Conservation (phyloP, 1,140 invertebrate species). For the Danaus plexippus region DNA sequence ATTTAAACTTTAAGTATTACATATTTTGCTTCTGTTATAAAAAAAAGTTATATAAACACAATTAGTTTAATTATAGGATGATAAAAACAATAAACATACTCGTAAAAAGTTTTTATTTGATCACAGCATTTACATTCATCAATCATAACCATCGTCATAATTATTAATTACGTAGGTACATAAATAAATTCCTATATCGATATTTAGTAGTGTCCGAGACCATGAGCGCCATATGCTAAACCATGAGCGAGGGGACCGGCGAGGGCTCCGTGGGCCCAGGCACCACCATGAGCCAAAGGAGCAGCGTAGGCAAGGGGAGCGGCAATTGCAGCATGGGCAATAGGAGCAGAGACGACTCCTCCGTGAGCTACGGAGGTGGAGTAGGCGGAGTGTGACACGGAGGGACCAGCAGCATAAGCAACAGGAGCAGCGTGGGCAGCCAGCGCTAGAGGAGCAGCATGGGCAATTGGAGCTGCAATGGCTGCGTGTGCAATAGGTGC, state of each 20-base stretch:
- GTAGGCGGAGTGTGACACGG: constrained; percentile 24
- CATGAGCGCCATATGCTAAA: constrained; percentile 31
- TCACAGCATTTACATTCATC: constrained; percentile 36
- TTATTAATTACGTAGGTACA: constrained; percentile 25
- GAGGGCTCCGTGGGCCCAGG: constrained; percentile 20
- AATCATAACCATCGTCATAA: constrained; percentile 31
- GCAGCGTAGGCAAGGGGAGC: constrained; percentile 34
- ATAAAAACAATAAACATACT: constrained; percentile 7
- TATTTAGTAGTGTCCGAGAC: constrained; percentile 35
- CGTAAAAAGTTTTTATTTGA: constrained; percentile 25
- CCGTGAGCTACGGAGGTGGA: constrained; percentile 25
- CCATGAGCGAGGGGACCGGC: constrained; percentile 29
- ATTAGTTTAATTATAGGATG: no score
- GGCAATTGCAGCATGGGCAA: constrained; percentile 20
- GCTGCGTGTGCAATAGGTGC: constrained; percentile 34
- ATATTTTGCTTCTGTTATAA: no score
- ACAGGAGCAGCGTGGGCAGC: constrained; percentile 18
- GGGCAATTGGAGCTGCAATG: constrained; percentile 29
- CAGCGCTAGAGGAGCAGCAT: constrained; percentile 28
- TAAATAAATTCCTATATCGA: constrained; percentile 28
- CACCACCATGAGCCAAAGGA: constrained; percentile 25
- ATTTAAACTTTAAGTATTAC: no score
- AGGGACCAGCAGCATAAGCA: constrained; percentile 18
- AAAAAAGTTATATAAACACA: no score
- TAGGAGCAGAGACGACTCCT: constrained; percentile 23